Evolutionary conservation across 2,797 vertebrate genomes (phyloP).

Genomic region (Gadopsis bispinosus): DNA sequence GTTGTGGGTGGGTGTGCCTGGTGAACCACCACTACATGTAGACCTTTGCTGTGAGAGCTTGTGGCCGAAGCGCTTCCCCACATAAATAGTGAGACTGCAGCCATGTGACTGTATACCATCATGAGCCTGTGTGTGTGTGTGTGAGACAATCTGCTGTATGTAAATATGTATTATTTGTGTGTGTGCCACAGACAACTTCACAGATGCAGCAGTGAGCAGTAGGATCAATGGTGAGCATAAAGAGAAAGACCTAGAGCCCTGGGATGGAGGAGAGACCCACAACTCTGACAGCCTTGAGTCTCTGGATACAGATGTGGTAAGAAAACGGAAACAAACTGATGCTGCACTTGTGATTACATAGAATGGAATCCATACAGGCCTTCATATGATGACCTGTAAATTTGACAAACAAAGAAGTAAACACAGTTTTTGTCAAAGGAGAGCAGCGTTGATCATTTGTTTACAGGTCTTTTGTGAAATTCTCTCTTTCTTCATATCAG

Average conservation of each 20-base stretch:
- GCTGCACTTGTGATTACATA: not conserved
- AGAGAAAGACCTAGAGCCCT: conserved; percentile 97
- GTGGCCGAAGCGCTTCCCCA: conserved; percentile 47
- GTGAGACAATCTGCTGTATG: conserved; percentile 4
- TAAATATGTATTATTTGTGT: conserved; percentile 56
- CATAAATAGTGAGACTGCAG: conserved; percentile 47
- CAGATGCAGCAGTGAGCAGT: conserved; percentile 91
- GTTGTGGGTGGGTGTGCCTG: conserved; percentile 47
- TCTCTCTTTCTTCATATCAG: conserved; percentile 74
- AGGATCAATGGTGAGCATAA: conserved; percentile 98
- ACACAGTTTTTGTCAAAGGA: not conserved
- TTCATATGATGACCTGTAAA: not conserved
- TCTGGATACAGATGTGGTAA: conserved; percentile 96
- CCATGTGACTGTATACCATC: conserved; percentile 31
- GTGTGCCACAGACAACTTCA: conserved; percentile 92
- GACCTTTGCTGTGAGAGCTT: conserved; percentile 46
- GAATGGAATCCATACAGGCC: not conserved
- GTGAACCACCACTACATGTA: conserved; percentile 32
- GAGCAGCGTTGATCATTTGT: conserved; percentile 5
- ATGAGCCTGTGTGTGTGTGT: conserved; percentile 13
- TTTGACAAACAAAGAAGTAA: conserved; percentile 5
- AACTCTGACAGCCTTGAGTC: conserved; percentile 93
- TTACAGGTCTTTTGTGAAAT: conserved; percentile 10
- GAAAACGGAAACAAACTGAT: conserved; percentile 48
- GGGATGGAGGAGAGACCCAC: conserved; percentile 95